Evolutionary conservation across 2,888 invertebrate species (phyloP).

Genomic region (Ephialtes manifestator): DNA sequence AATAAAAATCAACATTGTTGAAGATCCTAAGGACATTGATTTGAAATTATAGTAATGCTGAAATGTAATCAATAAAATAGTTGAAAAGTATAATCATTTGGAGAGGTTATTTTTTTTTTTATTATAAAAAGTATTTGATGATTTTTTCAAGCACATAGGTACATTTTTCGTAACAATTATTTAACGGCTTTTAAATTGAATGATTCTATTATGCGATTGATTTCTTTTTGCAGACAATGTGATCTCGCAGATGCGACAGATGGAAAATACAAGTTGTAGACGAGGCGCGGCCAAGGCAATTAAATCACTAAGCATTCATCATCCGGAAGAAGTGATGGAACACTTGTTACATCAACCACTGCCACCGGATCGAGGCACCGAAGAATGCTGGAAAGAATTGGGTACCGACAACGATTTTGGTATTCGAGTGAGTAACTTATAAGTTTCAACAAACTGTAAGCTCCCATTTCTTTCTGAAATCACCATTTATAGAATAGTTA

Average conservation of each 20-base stretch:
- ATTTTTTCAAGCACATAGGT: too few species aligned
- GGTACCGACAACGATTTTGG: constrained; percentile 77
- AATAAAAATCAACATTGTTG: too few species aligned
- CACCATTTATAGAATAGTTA: too few species aligned
- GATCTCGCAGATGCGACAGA: constrained; percentile 80
- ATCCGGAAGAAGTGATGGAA: constrained; percentile 80
- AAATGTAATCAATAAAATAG: too few species aligned
- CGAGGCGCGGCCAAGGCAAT: constrained; percentile 78
- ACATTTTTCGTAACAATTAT: background rate
- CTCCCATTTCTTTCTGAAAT: too few species aligned
- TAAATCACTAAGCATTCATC: constrained; percentile 78
- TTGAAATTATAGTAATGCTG: background rate
- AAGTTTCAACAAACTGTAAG: background rate
- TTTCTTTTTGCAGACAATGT: constrained; percentile 76
- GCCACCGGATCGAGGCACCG: constrained; percentile 79
- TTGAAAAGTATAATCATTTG: too few species aligned
- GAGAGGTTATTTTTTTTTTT: too few species aligned
- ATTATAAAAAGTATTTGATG: too few species aligned
- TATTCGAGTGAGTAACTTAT: constrained; percentile 70
- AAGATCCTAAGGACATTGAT: background rate
- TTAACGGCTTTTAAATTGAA: background rate
- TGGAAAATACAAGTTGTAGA: constrained; percentile 80
- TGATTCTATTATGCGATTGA: background rate
- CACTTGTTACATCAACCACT: constrained; percentile 80
- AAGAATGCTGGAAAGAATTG: constrained; percentile 82